Conservation (phyloP, 2,113 vertebrate species). For the Chrysemys picta region DNA sequence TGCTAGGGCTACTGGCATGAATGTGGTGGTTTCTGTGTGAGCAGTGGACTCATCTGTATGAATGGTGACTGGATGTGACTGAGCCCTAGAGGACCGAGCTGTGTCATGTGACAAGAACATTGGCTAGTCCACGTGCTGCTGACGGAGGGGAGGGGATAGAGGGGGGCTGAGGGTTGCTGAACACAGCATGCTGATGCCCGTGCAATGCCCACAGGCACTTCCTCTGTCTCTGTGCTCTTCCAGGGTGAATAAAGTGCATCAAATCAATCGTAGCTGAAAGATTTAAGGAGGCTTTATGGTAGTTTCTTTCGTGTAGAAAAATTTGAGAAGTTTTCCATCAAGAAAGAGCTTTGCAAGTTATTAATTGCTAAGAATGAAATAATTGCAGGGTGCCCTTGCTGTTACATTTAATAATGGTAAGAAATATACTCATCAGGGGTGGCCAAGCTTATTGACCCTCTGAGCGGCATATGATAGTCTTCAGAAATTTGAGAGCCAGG, state of each 20-base stretch:
- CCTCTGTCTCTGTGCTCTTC: background rate
- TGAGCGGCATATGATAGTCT: too few relatives aligned
- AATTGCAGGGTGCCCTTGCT: background rate
- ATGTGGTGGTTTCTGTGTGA: background rate
- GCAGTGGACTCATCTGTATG: background rate
- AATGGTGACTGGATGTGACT: constrained; percentile 3
- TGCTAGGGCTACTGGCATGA: background rate
- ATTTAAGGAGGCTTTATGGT: background rate
- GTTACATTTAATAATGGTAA: constrained; percentile 3
- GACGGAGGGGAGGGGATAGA: background rate
- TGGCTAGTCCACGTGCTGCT: background rate
- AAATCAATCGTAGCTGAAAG: background rate
- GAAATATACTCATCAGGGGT: background rate
- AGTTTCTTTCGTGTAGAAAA: background rate
- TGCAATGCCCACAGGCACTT: background rate
- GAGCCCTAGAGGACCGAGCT: background rate
- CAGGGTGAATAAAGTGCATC: background rate
- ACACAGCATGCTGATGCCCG: background rate
- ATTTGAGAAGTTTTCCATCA: background rate
- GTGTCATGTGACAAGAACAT: constrained; percentile 37
- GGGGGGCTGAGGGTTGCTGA: background rate
- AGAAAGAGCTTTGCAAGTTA: background rate
- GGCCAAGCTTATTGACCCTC: too few relatives aligned
- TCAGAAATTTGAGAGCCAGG: too few relatives aligned
- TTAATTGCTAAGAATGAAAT: background rate